Evolutionary conservation across 2,113 vertebrate genomes (phyloP).

Genomic region (Zonotrichia leucophrys): DNA sequence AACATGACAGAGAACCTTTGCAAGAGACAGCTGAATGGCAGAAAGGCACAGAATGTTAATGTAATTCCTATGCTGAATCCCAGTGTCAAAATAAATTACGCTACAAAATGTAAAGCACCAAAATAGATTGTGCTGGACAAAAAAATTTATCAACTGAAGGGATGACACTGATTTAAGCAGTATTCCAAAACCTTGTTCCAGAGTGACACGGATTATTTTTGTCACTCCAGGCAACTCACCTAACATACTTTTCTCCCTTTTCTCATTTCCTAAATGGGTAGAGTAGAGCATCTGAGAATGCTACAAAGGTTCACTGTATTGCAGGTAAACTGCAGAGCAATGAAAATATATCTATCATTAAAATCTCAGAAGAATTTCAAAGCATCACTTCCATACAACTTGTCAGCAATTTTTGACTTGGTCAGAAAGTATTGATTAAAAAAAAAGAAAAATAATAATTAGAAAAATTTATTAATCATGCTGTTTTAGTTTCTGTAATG

Average conservation of each 20-base stretch:
- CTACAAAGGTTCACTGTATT: background rate
- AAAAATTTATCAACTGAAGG: slow-evolving; percentile 43
- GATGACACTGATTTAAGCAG: slow-evolving; percentile 27
- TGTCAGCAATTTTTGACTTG: background rate
- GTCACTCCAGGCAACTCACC: background rate
- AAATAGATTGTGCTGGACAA: slow-evolving; percentile 22
- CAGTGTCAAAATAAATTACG: slow-evolving; percentile 52
- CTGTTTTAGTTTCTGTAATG: background rate
- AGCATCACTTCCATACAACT: background rate
- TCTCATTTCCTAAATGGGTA: background rate
- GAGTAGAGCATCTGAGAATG: background rate
- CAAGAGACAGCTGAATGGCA: slow-evolving; percentile 3
- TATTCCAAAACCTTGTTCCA: background rate
- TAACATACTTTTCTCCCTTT: background rate
- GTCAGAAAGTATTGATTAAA: background rate
- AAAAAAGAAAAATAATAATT: background rate
- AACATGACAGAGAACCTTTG: slow-evolving; percentile 37
- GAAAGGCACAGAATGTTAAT: slow-evolving; percentile 39
- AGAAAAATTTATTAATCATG: background rate
- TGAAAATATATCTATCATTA: background rate
- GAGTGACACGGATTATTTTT: background rate
- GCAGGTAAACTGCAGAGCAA: background rate
- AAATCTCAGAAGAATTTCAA: background rate
- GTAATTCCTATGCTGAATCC: background rate
- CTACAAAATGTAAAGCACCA: background rate